phyloP scores from a whole-genome alignment of 2,797 vertebrate species.

The Halcyon chelicuti region DNA sequence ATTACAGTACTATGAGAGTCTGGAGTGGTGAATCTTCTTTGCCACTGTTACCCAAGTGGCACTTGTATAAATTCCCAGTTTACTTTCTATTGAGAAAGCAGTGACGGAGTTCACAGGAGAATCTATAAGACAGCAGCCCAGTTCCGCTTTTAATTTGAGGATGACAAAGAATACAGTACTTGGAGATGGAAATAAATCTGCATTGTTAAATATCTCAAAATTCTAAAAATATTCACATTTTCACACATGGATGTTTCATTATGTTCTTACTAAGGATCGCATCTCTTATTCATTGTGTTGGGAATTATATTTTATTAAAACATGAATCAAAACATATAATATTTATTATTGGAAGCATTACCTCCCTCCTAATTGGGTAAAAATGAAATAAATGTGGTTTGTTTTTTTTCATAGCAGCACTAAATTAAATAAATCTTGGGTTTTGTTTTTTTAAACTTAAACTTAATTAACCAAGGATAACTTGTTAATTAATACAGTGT shows the following conservation, averaged over 20 bases:
- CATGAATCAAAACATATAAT: background rate
- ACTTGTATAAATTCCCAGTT: background rate
- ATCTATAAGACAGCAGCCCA: background rate
- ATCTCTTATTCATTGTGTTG: background rate
- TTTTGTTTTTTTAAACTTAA: background rate
- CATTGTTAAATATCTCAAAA: background rate
- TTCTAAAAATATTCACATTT: background rate
- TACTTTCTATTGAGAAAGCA: background rate
- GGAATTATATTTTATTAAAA: background rate
- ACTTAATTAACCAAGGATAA: background rate
- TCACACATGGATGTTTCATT: background rate
- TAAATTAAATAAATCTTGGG: background rate
- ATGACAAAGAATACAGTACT: background rate
- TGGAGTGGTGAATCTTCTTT: background rate
- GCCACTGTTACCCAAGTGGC: background rate
- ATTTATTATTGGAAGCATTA: background rate
- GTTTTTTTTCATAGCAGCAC: background rate
- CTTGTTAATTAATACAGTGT: background rate
- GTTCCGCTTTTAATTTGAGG: background rate
- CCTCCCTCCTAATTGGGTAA: background rate
- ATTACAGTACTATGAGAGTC: background rate
- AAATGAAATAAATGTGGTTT: background rate
- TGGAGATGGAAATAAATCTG: background rate
- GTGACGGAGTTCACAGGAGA: background rate
- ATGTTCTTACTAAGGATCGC: background rate